Evolutionary conservation across 2,113 vertebrate genomes (phyloP), one percentile per base, ranked within the genome.

Genomic region (Pelecanus crispus): DNA sequence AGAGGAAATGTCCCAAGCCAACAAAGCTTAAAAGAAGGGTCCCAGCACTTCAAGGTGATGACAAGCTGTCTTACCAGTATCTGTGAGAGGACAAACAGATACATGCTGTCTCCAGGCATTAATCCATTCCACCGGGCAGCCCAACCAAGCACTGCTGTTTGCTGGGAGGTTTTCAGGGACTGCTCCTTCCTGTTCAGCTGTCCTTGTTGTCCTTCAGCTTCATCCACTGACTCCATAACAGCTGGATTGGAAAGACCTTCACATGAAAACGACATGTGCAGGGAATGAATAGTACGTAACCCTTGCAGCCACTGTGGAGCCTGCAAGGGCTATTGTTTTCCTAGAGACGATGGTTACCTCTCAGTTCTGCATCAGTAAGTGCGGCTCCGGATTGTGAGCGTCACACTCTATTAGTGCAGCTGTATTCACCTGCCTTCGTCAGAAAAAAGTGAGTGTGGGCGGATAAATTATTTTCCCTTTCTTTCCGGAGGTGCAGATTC

Each of bases 1-100:
- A 62, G 13, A 88, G 36, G 63, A 92, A 94, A 70, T 38, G 63
- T 85, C 21, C 38, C 32, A 68, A 53, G 38, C 10, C 70, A 89
- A 56, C 2, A 4, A 52, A 80, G 38, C 67, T 42, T 38, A 34
- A 38, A 66, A 80, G 29, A 62, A 55, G 24, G 31, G 36, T 61
- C 20, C 49, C 56, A 77, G 66, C 42, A 88, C 77, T 52, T 81
- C 75, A 68, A 92, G 70, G 40, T 1, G 1, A 68, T 10, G 47
- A 81, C 59, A 77, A 77, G 58, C 62, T 66, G 56, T 91, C 98
- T 98, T 98, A 99, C 99, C 98, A 98, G 97, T 96, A 99, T 98
- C 97, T 99, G 99, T 21, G 98, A 99, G 79, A 99, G 74, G 66
- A 98, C 98, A 45, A 99, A 99, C 67, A 99, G 97, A 94, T 97